Evolutionary conservation across 2,113 vertebrate genomes (phyloP).

Genomic region (Rhipidura dahli): DNA sequence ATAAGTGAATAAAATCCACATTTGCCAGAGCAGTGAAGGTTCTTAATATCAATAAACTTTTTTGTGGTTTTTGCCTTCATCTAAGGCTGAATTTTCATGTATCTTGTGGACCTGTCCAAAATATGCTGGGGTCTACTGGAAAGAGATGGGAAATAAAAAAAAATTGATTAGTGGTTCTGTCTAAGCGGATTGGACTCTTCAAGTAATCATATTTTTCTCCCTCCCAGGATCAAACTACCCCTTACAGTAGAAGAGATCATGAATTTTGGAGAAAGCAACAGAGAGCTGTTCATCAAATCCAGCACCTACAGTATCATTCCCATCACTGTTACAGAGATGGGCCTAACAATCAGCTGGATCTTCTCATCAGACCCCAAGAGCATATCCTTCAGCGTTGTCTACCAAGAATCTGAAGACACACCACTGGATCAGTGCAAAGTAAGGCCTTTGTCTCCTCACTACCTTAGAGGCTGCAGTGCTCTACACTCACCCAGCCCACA

Average conservation of each 20-base stretch:
- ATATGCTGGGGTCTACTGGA: neutral
- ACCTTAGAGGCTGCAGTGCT: neutral
- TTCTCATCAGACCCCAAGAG: conserved; percentile 96
- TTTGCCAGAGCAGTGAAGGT: neutral
- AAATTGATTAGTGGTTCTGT: neutral
- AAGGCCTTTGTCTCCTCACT: neutral
- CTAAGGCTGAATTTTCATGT: neutral
- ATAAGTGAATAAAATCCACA: neutral
- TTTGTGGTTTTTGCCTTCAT: neutral
- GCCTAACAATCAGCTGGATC: conserved; percentile 87
- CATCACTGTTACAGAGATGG: conserved; percentile 75
- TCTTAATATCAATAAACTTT: neutral
- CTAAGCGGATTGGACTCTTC: neutral
- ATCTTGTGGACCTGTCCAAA: neutral
- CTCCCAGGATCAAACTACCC: conserved; percentile 75
- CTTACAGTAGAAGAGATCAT: conserved; percentile 83
- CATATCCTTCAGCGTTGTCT: conserved; percentile 91
- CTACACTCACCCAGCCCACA: neutral
- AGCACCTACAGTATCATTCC: conserved; percentile 88
- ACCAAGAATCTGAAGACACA: conserved; percentile 76
- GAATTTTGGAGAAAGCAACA: conserved; percentile 79
- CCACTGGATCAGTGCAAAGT: conserved; percentile 90
- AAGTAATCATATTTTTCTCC: neutral
- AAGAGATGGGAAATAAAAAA: neutral
- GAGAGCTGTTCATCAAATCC: conserved; percentile 91